Evolutionary conservation across 2,113 vertebrate species (phyloP).

Genomic region (Ameiurus melas): DNA sequence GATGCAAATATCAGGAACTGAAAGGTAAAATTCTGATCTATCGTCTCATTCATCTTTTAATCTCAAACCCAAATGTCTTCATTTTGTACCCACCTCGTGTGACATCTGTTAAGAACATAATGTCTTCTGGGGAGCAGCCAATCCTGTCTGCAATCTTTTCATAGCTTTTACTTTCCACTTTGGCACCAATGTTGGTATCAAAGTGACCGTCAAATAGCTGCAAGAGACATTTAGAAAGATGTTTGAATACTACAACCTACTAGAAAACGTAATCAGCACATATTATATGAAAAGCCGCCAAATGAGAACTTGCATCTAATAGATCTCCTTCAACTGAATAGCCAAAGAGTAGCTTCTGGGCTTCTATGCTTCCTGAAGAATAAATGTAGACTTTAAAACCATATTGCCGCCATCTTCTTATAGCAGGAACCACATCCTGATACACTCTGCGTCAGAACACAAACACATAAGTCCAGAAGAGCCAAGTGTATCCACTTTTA

Average conservation of each 20-base stretch:
- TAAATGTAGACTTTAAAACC: constrained; percentile 92
- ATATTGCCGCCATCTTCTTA: constrained; percentile 82
- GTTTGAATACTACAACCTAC: not conserved
- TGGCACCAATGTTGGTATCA: constrained; percentile 90
- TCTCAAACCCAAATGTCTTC: too few relatives aligned
- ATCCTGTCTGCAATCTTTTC: constrained; percentile 85
- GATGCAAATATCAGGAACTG: too few relatives aligned
- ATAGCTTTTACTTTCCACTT: constrained; percentile 93
- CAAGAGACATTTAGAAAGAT: constrained; percentile 37
- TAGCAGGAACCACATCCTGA: constrained; percentile 87
- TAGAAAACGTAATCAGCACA: not conserved
- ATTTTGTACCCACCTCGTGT: constrained; percentile 75
- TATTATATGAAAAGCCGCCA: not conserved
- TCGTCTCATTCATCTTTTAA: too few relatives aligned
- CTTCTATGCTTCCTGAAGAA: constrained; percentile 94
- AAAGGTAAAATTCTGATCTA: too few relatives aligned
- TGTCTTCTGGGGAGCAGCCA: constrained; percentile 84
- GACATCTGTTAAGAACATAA: constrained; percentile 91
- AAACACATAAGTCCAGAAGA: constrained; percentile 3
- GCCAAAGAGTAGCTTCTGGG: constrained; percentile 92
- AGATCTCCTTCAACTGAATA: constrained; percentile 91
- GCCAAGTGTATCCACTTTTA: not conserved
- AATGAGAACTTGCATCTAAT: constrained; percentile 76
- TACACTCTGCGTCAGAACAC: constrained; percentile 77
- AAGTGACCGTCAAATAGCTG: constrained; percentile 96